Base-by-base conservation (phyloP, 2,888 invertebrate species). In the Thelaira solivaga region DNA sequence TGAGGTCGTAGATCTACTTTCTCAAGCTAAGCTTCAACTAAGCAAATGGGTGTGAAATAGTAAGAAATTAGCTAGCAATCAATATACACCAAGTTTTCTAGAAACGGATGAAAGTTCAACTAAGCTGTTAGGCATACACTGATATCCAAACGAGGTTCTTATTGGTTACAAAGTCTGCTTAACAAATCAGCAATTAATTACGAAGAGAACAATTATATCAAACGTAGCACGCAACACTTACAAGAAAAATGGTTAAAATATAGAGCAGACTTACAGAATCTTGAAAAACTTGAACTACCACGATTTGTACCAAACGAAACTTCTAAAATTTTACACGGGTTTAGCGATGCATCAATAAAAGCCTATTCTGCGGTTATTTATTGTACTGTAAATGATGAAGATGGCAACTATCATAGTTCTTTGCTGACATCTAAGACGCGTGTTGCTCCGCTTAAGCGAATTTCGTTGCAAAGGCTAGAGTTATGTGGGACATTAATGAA, bases 201-300 rank as follows among this genome's bases (percentile, higher is more conserved):
- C 4, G 71, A 74, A 5, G 80, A 77, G n/a, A 51, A 68, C 2
- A 49, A 74, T 24, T 55, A 62, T 16, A 64, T 80, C 29, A 76
- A 80, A n/a, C 29, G 39, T 11, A 45, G 76, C 18, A 76, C 79
- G 11, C 6, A 36, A n/a, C 1, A 62, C 4, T 2, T 67, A n/a
- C 41, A 11, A 10, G 26, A 20, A 4, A 36, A 36, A 13, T 59
- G 76, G 71, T 8, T 20, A 10, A 18, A 57, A 20, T 45, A 72
- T 39, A 0, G 43, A 2, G 39, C 64, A 11, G 45, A 57, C 18
- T n/a, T 69, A 18, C 16, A 18, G 29, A n/a, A 20, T n/a, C 24
- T 47, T n/a, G n/a, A n/a, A n/a, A n/a, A n/a, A n/a, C n/a, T n/a
- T n/a, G n/a, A n/a, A n/a, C n/a, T n/a, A n/a, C n/a, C n/a, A n/a